Evolutionary conservation across 2,888 invertebrate genomes (phyloP).

Genomic region (Philonicus albiceps): DNA sequence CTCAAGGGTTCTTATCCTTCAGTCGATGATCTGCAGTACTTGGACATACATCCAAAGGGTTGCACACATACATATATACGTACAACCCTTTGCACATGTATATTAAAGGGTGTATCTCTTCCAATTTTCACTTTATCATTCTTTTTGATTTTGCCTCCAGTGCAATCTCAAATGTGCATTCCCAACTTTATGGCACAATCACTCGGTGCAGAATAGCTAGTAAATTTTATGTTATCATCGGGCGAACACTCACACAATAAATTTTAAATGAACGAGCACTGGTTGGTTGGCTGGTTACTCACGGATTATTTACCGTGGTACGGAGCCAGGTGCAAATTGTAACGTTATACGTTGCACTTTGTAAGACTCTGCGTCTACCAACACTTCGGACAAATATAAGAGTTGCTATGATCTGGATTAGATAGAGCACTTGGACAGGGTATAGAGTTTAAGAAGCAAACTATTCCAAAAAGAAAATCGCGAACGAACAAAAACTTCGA

Average conservation of each 20-base stretch:
- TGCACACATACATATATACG: neutral
- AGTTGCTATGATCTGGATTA: neutral
- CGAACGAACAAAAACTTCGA: neutral
- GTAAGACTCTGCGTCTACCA: neutral
- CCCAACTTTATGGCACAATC: neutral
- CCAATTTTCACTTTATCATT: constrained; percentile 8
- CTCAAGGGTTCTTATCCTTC: constrained; percentile 22
- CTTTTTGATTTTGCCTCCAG: neutral
- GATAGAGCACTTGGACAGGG: neutral
- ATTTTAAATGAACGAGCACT: neutral
- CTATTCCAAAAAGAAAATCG: neutral
- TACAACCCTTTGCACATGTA: neutral
- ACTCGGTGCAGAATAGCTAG: neutral
- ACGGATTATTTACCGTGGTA: neutral
- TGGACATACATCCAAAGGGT: neutral
- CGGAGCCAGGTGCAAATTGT: neutral
- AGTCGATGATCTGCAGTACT: constrained; percentile 25
- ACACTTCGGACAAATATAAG: neutral
- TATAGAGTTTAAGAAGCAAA: neutral
- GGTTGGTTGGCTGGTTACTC: neutral
- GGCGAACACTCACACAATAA: neutral
- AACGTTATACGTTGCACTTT: neutral
- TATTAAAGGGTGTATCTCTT: constrained; percentile 6
- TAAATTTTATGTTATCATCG: neutral
- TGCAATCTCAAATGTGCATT: neutral